Evolutionary conservation across 2,797 vertebrate species (phyloP).

Genomic region (Paramormyrops hopkinsi): DNA sequence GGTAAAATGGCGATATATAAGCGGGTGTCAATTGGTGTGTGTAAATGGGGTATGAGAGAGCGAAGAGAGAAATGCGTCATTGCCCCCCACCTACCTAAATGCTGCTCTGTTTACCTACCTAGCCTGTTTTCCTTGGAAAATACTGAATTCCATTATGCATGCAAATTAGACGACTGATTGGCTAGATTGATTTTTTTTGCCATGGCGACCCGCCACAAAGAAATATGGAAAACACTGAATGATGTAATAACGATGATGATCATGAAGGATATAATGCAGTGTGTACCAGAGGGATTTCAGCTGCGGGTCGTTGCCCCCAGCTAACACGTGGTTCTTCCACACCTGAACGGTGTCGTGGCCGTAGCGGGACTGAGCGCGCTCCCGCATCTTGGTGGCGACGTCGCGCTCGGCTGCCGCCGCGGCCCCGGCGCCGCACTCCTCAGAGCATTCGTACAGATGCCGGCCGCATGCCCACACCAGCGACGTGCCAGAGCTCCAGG

Average conservation of each 20-base stretch:
- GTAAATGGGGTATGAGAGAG: neutral
- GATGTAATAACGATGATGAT: neutral
- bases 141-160: neutral
- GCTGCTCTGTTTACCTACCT: neutral
- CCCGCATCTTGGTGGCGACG: constrained; percentile 93
- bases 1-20: neutral
- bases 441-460: constrained; percentile 85
- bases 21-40: neutral
- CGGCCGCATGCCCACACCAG: constrained; percentile 96
- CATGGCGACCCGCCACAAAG: neutral
- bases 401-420: constrained; percentile 73
- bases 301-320: constrained; percentile 83
- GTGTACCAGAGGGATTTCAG: constrained; percentile 95
- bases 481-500: constrained; percentile 89
- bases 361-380: constrained; percentile 86
- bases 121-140: neutral
- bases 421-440: constrained; percentile 72
- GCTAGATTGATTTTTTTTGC: neutral
- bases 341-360: constrained; percentile 91
- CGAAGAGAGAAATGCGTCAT: neutral
- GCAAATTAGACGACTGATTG: neutral
- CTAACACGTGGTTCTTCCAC: constrained; percentile 89
- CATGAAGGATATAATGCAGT: constrained; percentile 93
- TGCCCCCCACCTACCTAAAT: neutral
- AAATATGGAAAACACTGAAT: neutral